Conservation (phyloP, 2,888 invertebrate genomes). For the Protodeltote pygarga region DNA sequence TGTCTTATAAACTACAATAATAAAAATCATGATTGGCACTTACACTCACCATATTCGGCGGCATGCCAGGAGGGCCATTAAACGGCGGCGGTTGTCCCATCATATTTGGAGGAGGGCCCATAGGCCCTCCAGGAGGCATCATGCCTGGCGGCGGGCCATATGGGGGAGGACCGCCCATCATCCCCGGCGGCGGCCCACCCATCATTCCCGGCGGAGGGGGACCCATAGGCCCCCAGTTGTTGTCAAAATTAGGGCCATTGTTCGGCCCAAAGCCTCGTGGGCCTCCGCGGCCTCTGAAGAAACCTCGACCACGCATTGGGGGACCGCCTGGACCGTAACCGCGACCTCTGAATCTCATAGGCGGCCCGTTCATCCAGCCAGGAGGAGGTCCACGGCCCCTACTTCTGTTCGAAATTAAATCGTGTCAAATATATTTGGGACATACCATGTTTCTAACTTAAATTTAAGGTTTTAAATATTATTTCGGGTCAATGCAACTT, state of each 20-base stretch:
- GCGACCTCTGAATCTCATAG: slow-evolving; percentile 90
- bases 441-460: not conserved
- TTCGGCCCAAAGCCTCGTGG: slow-evolving; percentile 80
- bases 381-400: slow-evolving; percentile 75
- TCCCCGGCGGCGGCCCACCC: slow-evolving; percentile 84
- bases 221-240: slow-evolving; percentile 91
- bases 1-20: too few relatives aligned
- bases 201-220: slow-evolving; percentile 86
- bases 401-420: slow-evolving; percentile 26
- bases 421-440: slow-evolving; percentile 8
- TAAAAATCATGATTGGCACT: too few relatives aligned
- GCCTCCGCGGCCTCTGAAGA: slow-evolving; percentile 83
- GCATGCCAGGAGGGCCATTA: slow-evolving; percentile 83
- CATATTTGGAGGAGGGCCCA: slow-evolving; percentile 86
- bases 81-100: slow-evolving; percentile 86
- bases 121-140: slow-evolving; percentile 87
- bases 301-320: slow-evolving; percentile 84
- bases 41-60: slow-evolving; percentile 86
- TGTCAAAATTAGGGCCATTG: slow-evolving; percentile 83
- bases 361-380: slow-evolving; percentile 83
- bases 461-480: too few relatives aligned
- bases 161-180: slow-evolving; percentile 81
- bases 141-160: slow-evolving; percentile 84
- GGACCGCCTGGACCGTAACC: slow-evolving; percentile 89
- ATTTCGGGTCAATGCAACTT: too few relatives aligned